These are phyloP conservation scores for Gephyroberyx darwinii DNA, from an alignment of 2,797 vertebrate genomes.

Conservation along the genomic window DNA sequence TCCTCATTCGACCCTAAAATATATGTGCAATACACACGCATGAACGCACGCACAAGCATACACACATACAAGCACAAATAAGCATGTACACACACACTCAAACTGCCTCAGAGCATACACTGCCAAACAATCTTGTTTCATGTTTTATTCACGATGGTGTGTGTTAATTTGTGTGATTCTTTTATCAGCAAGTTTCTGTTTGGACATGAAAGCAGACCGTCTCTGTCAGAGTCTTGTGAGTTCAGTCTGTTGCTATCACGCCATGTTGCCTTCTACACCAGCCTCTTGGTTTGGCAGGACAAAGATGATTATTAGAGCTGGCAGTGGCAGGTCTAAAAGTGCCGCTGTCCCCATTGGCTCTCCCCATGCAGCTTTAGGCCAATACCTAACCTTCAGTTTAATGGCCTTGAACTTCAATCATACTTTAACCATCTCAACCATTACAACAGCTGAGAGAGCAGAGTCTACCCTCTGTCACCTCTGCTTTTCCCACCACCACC, in stretches of 20 bases:
- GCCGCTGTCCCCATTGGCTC: neutral
- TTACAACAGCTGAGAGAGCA: constrained; percentile 1
- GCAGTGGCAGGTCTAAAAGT: constrained; percentile 2
- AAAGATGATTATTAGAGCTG: constrained; percentile 31
- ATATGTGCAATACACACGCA: neutral
- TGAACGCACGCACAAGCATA: neutral
- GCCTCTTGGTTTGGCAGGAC: neutral
- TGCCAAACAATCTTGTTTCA: neutral
- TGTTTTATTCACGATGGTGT: neutral
- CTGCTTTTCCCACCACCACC: neutral
- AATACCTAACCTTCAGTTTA: constrained; percentile 18
- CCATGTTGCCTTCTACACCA: constrained; percentile 2
- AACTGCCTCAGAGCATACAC: neutral
- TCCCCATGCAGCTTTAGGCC: neutral
- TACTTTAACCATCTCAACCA: constrained; percentile 6
- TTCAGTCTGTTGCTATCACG: neutral
- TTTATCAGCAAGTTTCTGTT: constrained; percentile 3
- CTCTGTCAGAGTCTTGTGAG: too few relatives aligned
- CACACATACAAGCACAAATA: neutral
- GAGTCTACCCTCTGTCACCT: neutral
- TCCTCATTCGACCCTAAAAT: constrained; percentile 4
- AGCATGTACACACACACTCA: constrained; percentile 1
- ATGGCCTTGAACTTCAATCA: constrained; percentile 9
- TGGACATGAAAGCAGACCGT: constrained; percentile 19
- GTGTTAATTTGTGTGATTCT: neutral